Evolutionary conservation across 2,113 vertebrate species (phyloP).

Genomic region (Psephotus haematonotus): DNA sequence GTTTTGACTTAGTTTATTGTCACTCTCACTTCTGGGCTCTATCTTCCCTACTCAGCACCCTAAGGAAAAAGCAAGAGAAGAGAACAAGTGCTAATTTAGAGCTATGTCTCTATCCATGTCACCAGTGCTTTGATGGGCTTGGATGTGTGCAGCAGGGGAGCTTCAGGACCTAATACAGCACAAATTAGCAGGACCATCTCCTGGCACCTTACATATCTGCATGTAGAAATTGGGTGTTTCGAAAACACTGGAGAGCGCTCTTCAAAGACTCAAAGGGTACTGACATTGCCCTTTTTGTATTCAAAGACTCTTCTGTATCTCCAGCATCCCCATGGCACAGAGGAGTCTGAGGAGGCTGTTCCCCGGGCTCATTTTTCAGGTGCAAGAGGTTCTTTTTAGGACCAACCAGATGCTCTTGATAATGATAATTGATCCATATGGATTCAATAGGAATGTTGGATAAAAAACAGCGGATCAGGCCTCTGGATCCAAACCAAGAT

Average conservation of each 20-base stretch:
- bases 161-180: neutral
- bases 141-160: neutral
- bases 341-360: neutral
- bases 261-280: neutral
- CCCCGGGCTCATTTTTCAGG: neutral
- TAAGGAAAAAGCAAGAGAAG: neutral
- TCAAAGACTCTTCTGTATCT: neutral
- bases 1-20: neutral
- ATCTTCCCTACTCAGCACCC: neutral
- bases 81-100: neutral
- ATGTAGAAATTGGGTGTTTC: neutral
- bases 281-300: neutral
- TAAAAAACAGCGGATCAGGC: neutral
- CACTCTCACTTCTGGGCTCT: neutral
- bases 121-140: neutral
- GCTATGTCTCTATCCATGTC: neutral
- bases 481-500: slow-evolving; percentile 33
- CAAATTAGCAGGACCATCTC: neutral
- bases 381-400: neutral
- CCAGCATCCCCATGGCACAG: neutral
- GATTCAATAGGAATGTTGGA: neutral
- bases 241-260: neutral
- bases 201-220: neutral
- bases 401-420: neutral
- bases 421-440: slow-evolving; percentile 16